Base-by-base conservation (phyloP, 2,888 invertebrate species). In the Drosophila colorata region DNA sequence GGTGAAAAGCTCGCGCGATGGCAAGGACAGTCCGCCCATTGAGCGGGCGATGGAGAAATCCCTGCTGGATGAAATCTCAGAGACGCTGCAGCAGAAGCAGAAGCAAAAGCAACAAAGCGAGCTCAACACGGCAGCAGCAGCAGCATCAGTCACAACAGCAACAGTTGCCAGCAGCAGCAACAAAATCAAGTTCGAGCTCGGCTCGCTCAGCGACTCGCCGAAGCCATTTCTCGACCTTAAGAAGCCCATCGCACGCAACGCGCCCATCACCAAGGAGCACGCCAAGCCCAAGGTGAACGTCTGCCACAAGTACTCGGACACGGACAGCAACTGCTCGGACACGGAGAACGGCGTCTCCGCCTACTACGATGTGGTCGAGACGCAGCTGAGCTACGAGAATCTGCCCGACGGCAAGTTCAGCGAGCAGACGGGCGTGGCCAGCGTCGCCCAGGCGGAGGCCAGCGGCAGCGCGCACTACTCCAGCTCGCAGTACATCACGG, bases 51-150 rank as follows among this genome's bases (percentile, higher is more conserved):
- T 94, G 85, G 95, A 95, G 85, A 95, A 95, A 87, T 95, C 95
- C 0, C 91, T 95, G 65, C 90, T 95, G 7, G 95, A 95, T 90
- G 95, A 95, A 92, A 95, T 95, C 86, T 95, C 95, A 0, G 95
- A 95, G 90, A 95, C 95, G 1, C 92, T 95, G 69, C 95, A 95
- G 89, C 94, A 95, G 79, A 90, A 82, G 88, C 94, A 95, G 78
- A 91, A 82, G 16, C 88, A 89, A 20, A 94, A 94, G 37, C 89
- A 89, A 18, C 89, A 89, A 23, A 94, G 94, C 72, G 92, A 92
- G 37, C 64, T 33, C 51, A 53, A 13, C 14, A 41, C 53, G n/a
- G 67, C 64, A 18, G 9, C 63, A 8, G 14, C 67, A 20, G 25
- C 46, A 8, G 64, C 82, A 40, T 18, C 60, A 56, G 59, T 56